These are phyloP conservation scores for Pteria penguin DNA, from an alignment of 2,888 invertebrate genomes.

Conservation along the genomic window DNA sequence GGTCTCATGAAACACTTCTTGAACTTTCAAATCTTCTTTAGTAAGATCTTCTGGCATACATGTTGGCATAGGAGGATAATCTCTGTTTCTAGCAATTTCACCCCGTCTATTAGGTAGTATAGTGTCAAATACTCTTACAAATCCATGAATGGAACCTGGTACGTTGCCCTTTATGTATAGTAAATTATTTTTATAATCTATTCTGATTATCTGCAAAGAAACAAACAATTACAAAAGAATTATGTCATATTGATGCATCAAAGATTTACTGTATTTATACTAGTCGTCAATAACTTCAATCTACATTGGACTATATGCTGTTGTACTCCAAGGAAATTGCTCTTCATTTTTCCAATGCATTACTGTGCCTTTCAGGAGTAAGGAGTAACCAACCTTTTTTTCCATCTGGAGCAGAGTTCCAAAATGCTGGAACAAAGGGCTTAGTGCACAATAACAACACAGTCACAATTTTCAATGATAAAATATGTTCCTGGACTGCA, in stretches of 20 bases:
- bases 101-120: constrained; percentile 82
- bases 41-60: constrained; percentile 83
- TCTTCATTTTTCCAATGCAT: no score
- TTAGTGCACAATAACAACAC: no score
- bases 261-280: no score
- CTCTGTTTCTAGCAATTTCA: constrained; percentile 48
- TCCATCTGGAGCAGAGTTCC: no score
- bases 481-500: no score
- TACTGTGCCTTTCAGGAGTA: no score
- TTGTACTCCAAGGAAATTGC: no score
- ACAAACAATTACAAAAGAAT: constrained; percentile 2
- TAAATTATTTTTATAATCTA: constrained; percentile 96
- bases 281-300: no score
- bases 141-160: constrained; percentile 89
- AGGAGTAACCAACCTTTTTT: no score
- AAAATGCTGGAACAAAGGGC: no score
- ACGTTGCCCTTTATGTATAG: constrained; percentile 92
- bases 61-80: constrained; percentile 90
- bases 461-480: no score
- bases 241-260: not conserved
- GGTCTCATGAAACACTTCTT: constrained; percentile 88
- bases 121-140: constrained; percentile 88
- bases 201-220: constrained; percentile 89
- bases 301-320: no score
- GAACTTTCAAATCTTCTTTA: constrained; percentile 83